Evolutionary conservation across 1,140 invertebrate genomes (phyloP).

Genomic region (Solen grandis): DNA sequence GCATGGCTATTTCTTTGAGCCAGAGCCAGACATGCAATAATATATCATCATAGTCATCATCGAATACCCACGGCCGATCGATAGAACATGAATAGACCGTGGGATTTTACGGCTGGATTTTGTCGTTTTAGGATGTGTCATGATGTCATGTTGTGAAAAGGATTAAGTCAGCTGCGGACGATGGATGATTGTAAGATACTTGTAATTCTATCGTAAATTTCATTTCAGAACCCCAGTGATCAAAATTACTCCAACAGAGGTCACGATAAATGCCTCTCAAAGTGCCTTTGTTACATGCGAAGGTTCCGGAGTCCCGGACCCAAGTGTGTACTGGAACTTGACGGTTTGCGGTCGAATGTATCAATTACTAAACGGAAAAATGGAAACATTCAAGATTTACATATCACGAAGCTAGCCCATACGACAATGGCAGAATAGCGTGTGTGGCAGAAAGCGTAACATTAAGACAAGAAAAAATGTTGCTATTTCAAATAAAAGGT

Average conservation of each 20-base stretch:
- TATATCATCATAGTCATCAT: too few relatives aligned
- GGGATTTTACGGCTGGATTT: too few relatives aligned
- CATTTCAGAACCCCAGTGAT: conserved; percentile 48
- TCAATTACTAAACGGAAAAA: conserved; percentile 7
- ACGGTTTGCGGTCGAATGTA: conserved; percentile 39
- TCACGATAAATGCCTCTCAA: conserved; percentile 22
- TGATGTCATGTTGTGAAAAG: too few relatives aligned
- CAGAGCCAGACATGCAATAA: too few relatives aligned
- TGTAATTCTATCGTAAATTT: too few relatives aligned
- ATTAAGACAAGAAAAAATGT: neutral
- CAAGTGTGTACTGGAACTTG: conserved; percentile 52
- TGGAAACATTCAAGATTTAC: conserved; percentile 16
- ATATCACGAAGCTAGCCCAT: conserved; percentile 42
- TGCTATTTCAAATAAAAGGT: conserved; percentile 52
- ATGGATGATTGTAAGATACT: too few relatives aligned
- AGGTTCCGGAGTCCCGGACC: conserved; percentile 45
- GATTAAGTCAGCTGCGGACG: too few relatives aligned
- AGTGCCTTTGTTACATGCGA: conserved; percentile 19
- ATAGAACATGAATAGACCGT: too few relatives aligned
- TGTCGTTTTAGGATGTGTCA: too few relatives aligned
- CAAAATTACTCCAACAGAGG: conserved; percentile 28
- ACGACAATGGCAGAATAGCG: conserved; percentile 51
- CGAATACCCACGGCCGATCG: too few relatives aligned
- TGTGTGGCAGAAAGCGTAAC: conserved; percentile 55
- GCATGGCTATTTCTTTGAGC: too few relatives aligned